Evolutionary conservation across 2,797 vertebrate species (phyloP).

Genomic region (Rhinogobio ventralis): DNA sequence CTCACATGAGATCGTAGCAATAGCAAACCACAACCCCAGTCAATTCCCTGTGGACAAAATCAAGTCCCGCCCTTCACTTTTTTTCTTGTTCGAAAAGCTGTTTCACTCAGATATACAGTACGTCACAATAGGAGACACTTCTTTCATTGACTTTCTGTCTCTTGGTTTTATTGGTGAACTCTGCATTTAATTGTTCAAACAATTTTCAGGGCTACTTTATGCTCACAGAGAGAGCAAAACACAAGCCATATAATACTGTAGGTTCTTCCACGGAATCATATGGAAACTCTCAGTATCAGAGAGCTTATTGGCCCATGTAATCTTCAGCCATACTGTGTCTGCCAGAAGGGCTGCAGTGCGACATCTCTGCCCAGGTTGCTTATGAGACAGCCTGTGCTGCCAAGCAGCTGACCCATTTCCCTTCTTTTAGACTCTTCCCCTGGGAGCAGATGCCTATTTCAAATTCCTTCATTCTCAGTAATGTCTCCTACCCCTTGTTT

Average conservation of each 20-base stretch:
- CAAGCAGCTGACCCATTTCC: slow-evolving; percentile 71
- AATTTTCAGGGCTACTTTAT: not conserved
- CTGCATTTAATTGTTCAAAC: not conserved
- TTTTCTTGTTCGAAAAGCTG: no score
- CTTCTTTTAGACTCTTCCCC: slow-evolving; percentile 23
- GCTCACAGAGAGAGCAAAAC: not conserved
- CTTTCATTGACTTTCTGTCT: no score
- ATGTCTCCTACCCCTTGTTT: slow-evolving; percentile 10
- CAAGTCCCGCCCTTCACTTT: no score
- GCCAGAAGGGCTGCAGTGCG: slow-evolving; percentile 60
- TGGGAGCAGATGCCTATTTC: slow-evolving; percentile 13
- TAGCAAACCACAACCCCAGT: no score
- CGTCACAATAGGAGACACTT: no score
- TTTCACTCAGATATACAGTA: no score
- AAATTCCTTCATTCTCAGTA: slow-evolving; percentile 14
- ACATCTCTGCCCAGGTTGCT: slow-evolving; percentile 62
- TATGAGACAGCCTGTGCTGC: slow-evolving; percentile 57
- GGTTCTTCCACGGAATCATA: slow-evolving; percentile 17
- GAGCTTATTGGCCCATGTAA: slow-evolving; percentile 74
- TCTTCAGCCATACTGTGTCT: slow-evolving; percentile 68
- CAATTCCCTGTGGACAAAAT: no score
- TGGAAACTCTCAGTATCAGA: slow-evolving; percentile 51
- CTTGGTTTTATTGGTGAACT: no score
- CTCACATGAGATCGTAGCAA: no score
- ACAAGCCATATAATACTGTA: not conserved